Percentiles rank a stretch among this genome's conserved stretches.
Conservation (phyloP, 2,797 vertebrate genomes). For the Pseudopleuronectes americanus region DNA sequence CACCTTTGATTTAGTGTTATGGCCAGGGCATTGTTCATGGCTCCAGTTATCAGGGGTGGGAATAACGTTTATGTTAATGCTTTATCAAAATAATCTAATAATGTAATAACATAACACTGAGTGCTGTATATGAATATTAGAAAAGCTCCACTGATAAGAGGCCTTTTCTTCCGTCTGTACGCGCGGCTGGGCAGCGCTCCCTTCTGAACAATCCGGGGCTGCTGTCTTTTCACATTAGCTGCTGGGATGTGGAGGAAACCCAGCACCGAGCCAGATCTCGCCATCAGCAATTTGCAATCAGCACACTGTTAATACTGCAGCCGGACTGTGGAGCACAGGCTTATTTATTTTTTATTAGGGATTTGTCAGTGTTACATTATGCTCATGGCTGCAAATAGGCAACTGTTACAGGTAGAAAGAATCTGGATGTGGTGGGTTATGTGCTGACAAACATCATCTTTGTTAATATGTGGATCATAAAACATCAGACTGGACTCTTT, state of each 20-base stretch:
- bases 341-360: conserved; percentile 35
- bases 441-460: conserved; percentile 20
- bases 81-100: conserved; percentile 15
- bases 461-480: conserved; percentile 32
- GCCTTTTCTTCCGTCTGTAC: conserved; percentile 46
- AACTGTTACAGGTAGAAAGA: conserved; percentile 8
- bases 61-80: conserved; percentile 4
- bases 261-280: conserved; percentile 14
- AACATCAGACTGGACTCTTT: conserved; percentile 6
- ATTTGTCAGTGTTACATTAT: conserved; percentile 18
- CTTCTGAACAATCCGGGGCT: conserved; percentile 29
- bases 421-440: not conserved
- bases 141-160: conserved; percentile 35
- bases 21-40: too few relatives aligned
- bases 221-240: conserved; percentile 44
- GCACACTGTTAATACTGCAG: conserved; percentile 29
- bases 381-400: conserved; percentile 22
- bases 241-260: conserved; percentile 29
- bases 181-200: conserved; percentile 48
- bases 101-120: conserved; percentile 15
- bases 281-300: conserved; percentile 48
- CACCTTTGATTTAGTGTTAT: too few relatives aligned
- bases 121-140: conserved; percentile 1
- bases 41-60: too few relatives aligned
- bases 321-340: conserved; percentile 4